These are phyloP conservation scores for Heliconius melpomene DNA, from an alignment of 1,140 invertebrate genomes.

Conservation along the genomic window DNA sequence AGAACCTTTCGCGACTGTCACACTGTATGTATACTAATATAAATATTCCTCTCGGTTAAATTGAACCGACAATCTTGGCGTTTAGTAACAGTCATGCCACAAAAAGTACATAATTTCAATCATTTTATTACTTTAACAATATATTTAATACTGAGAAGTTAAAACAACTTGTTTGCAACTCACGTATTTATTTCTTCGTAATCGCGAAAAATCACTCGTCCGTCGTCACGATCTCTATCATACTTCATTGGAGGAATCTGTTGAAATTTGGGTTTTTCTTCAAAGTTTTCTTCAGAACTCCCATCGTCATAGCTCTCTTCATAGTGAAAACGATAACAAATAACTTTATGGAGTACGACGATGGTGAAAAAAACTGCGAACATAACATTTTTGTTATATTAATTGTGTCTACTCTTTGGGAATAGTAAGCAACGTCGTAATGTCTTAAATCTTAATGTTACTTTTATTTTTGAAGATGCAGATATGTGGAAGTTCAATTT, in stretches of 20 bases:
- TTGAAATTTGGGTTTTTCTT: background rate
- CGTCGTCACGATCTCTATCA: background rate
- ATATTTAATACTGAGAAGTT: background rate
- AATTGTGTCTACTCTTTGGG: no score
- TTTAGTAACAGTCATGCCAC: background rate
- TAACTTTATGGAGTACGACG: background rate
- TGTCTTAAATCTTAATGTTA: no score
- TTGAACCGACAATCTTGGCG: background rate
- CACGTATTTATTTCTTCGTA: slow-evolving; percentile 24
- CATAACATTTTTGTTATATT: background rate
- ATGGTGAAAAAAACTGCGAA: background rate
- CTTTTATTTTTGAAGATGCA: no score
- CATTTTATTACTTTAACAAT: background rate
- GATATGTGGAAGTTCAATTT: no score
- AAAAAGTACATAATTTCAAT: background rate
- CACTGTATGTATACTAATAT: no score
- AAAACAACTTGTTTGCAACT: slow-evolving; percentile 16
- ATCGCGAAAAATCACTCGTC: slow-evolving; percentile 14
- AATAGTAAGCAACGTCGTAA: no score
- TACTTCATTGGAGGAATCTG: background rate
- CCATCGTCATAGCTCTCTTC: background rate
- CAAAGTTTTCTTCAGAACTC: background rate
- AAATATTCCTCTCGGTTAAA: no score
- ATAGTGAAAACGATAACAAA: background rate
- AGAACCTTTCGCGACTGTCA: no score